Conservation (phyloP, 1,140 invertebrate genomes). For the Drosophila ohnishii region DNA sequence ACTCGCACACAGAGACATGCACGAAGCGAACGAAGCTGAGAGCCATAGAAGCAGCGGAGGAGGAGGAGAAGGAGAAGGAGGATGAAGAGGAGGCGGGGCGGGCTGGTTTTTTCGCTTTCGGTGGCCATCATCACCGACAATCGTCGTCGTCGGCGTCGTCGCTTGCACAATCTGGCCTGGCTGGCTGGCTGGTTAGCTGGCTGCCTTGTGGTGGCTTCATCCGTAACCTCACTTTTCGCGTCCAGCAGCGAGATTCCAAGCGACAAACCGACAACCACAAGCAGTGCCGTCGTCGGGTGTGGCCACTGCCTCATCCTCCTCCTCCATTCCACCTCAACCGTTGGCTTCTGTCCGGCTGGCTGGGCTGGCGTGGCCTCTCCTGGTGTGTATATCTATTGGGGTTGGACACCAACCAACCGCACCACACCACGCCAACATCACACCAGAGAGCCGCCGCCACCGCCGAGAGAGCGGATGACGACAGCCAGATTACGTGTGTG, state of each 20-base stretch:
- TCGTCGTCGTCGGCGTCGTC: neutral
- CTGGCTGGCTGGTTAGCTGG: neutral
- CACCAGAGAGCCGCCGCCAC: constrained; percentile 20
- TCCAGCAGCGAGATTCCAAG: constrained; percentile 27
- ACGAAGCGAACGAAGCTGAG: constrained; percentile 11
- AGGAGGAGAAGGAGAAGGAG: constrained; percentile 1
- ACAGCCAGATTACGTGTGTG: constrained; percentile 40
- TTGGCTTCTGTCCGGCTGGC: constrained; percentile 10
- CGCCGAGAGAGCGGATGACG: constrained; percentile 43
- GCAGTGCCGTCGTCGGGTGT: constrained; percentile 26
- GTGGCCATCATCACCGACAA: constrained; percentile 42
- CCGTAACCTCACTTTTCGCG: constrained; percentile 54
- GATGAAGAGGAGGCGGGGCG: constrained; percentile 20
- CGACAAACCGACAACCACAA: constrained; percentile 21
- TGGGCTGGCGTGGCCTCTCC: constrained; percentile 12
- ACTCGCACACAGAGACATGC: constrained; percentile 27
- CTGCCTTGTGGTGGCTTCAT: constrained; percentile 22
- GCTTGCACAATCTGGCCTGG: constrained; percentile 43
- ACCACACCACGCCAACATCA: constrained; percentile 14
- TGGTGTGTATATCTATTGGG: constrained; percentile 48
- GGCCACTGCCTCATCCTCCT: constrained; percentile 30
- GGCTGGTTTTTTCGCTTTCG: constrained; percentile 43
- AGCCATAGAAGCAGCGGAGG: constrained; percentile 16
- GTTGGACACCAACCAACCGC: constrained; percentile 27
- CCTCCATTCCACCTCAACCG: neutral